Conservation (phyloP, 1,140 invertebrate genomes). For the Cydia pomonella region DNA sequence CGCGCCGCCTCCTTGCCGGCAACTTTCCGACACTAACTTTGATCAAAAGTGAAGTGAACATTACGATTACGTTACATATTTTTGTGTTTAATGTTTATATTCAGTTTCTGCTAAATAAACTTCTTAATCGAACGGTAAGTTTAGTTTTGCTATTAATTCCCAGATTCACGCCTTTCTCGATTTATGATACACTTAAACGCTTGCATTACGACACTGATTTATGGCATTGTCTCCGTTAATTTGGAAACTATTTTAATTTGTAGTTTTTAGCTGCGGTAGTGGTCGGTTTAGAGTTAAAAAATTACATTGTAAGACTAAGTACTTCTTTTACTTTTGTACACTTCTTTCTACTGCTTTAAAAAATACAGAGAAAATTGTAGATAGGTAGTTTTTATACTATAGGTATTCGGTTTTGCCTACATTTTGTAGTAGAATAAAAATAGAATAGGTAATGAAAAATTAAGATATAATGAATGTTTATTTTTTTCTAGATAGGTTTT, state of each 20-base stretch:
- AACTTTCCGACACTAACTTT: slow-evolving; percentile 14
- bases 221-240: slow-evolving; percentile 8
- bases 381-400: no score
- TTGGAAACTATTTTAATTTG: not conserved
- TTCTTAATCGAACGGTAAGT: not conserved
- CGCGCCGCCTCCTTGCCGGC: not conserved
- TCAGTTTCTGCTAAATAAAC: not conserved
- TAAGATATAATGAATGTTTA: no score
- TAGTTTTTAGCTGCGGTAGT: not conserved
- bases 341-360: no score
- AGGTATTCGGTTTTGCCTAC: no score
- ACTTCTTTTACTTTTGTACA: no score
- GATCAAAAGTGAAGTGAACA: not conserved
- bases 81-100: not conserved
- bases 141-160: not conserved
- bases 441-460: no score
- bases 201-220: slow-evolving; percentile 17
- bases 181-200: slow-evolving; percentile 10
- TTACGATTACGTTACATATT: not conserved
- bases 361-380: no score
- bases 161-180: not conserved
- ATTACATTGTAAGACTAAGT: not conserved
- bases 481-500: no score
- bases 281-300: not conserved
- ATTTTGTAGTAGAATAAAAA: no score